Evolutionary conservation across 2,797 vertebrate genomes (phyloP).

Genomic region (Coreius guichenoti): DNA sequence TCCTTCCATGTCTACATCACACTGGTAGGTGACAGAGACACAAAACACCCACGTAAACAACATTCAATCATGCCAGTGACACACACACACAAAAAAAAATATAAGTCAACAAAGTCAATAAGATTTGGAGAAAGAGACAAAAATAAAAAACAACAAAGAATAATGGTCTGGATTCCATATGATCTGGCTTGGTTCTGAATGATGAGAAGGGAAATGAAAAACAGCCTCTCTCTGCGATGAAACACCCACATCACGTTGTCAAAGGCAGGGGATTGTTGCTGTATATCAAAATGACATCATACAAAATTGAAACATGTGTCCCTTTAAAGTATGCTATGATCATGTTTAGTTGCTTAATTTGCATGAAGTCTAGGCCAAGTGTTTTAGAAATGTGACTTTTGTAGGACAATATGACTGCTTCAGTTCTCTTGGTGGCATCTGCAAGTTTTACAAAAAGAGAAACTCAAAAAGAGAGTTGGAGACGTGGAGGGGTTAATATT

Average conservation of each 20-base stretch:
- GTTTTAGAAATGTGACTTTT: not conserved
- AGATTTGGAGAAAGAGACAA: not conserved
- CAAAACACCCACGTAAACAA: not conserved
- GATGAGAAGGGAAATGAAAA: conserved; percentile 45
- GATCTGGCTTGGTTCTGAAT: conserved; percentile 38
- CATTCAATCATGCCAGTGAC: not conserved
- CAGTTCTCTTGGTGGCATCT: not conserved
- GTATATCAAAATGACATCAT: conserved; percentile 41
- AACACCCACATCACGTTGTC: conserved; percentile 45
- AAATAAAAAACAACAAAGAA: not conserved
- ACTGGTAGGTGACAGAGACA: not conserved
- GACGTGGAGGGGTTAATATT: no score
- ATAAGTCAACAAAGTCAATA: not conserved
- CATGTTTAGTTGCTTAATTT: conserved; percentile 27
- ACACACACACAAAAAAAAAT: not conserved
- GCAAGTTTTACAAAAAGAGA: not conserved
- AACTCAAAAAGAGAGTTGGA: not conserved
- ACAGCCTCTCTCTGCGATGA: conserved; percentile 28
- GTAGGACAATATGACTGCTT: not conserved
- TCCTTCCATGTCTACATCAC: not conserved
- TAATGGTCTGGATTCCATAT: conserved; percentile 43
- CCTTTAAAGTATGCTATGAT: conserved; percentile 4
- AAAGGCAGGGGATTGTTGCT: conserved; percentile 21
- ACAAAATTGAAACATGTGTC: conserved; percentile 36
- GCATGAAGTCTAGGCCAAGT: not conserved